phyloP scores from a whole-genome alignment of 2,113 vertebrate species.

The Ciconia boyciana region DNA sequence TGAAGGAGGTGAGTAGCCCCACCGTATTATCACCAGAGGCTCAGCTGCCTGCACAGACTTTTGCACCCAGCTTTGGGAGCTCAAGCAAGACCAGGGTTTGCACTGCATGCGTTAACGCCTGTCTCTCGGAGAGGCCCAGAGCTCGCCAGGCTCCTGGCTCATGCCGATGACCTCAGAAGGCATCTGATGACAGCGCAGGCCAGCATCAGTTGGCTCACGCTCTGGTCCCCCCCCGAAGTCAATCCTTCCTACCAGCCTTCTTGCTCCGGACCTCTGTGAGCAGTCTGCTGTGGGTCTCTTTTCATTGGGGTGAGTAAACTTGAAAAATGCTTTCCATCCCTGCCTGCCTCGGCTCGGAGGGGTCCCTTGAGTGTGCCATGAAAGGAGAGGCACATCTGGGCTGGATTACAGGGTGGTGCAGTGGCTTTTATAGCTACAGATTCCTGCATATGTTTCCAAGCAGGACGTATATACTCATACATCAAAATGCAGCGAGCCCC shows the following conservation, averaged over 20 bases:
- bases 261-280: not conserved
- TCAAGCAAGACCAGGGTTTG: not conserved
- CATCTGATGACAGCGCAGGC: not conserved
- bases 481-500: not conserved
- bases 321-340: not conserved
- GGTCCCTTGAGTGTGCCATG: not conserved
- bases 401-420: slow-evolving; percentile 30
- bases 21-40: not conserved
- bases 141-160: fast-evolving
- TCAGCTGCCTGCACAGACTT: not conserved
- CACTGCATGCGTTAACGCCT: fast-evolving
- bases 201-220: not conserved
- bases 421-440: slow-evolving; percentile 31
- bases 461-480: not conserved
- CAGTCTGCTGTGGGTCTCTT: not conserved
- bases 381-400: slow-evolving; percentile 30
- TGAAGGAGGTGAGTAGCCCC: not conserved
- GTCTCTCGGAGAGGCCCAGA: not conserved
- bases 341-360: not conserved
- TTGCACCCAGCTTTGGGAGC: not conserved
- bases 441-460: slow-evolving; percentile 34
- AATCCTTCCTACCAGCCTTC: not conserved
- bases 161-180: not conserved
- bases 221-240: not conserved
- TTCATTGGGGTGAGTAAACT: not conserved